Conservation (phyloP, 92 coral and sea anemone species). For the Siderastrea radians region DNA sequence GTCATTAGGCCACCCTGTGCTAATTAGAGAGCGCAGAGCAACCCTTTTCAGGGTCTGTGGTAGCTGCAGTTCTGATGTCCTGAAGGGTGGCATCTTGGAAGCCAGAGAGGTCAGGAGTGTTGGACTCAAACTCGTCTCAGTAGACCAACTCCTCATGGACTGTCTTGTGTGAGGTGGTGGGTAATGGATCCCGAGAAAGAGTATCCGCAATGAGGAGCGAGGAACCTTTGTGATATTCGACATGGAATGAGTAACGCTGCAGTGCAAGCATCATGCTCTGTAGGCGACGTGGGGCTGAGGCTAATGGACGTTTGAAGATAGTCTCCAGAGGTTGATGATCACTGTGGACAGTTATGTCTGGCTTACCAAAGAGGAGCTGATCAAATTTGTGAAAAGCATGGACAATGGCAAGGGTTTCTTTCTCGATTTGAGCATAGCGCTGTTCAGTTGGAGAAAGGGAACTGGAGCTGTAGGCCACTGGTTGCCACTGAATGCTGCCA, state of each 20-base stretch:
- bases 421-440: slow-evolving; percentile 73
- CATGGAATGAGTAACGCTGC: slow-evolving; percentile 69
- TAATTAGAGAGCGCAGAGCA: slow-evolving; percentile 32
- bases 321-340: slow-evolving; percentile 72
- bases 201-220: slow-evolving; percentile 65
- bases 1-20: slow-evolving; percentile 67
- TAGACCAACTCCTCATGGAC: slow-evolving; percentile 60
- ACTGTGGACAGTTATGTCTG: slow-evolving; percentile 69
- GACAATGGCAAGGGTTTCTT: slow-evolving; percentile 45
- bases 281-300: slow-evolving; percentile 66
- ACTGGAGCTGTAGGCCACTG: slow-evolving; percentile 80
- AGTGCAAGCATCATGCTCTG: slow-evolving; percentile 74
- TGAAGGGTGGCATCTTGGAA: slow-evolving; percentile 64
- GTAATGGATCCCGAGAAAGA: slow-evolving; percentile 62
- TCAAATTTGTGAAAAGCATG: slow-evolving; percentile 72
- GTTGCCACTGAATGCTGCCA: slow-evolving; percentile 56
- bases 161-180: slow-evolving; percentile 48
- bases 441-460: slow-evolving; percentile 73
- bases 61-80: slow-evolving; percentile 53
- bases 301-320: slow-evolving; percentile 54
- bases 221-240: slow-evolving; percentile 66
- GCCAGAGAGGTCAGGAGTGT: slow-evolving; percentile 54
- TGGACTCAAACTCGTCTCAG: slow-evolving; percentile 53
- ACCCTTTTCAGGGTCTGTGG: slow-evolving; percentile 58
- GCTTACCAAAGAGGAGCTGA: slow-evolving; percentile 68